These are phyloP conservation scores for Eupristina koningsbergeri DNA, from an alignment of 1,140 invertebrate genomes.

Conservation along the genomic window DNA sequence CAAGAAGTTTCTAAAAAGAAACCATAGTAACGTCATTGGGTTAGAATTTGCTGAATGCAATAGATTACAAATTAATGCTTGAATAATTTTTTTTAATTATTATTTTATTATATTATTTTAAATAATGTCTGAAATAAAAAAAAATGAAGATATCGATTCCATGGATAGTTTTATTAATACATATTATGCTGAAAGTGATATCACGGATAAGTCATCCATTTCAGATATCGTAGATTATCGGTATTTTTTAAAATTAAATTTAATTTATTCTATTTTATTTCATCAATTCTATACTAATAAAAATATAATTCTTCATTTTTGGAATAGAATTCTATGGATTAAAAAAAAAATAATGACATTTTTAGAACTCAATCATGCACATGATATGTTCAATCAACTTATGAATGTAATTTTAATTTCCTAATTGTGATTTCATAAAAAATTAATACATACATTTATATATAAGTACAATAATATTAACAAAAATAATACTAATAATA, in stretches of 20 bases:
- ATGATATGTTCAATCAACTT: constrained; percentile 64
- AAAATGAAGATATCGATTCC: background rate
- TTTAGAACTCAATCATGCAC: constrained; percentile 57
- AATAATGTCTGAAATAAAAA: constrained; percentile 37
- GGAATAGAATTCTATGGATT: constrained; percentile 65
- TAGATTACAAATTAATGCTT: background rate
- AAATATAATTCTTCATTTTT: background rate
- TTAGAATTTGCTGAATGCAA: too few relatives aligned
- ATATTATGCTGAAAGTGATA: background rate
- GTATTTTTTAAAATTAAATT: constrained; percentile 38
- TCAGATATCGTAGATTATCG: constrained; percentile 54
- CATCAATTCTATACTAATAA: background rate
- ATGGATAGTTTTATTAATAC: background rate
- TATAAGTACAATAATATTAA: background rate
- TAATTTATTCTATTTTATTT: constrained; percentile 16
- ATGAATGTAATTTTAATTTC: constrained; percentile 59
- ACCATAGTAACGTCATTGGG: too few relatives aligned
- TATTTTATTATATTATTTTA: background rate
- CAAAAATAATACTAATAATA: too few relatives aligned
- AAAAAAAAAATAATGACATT: constrained; percentile 64
- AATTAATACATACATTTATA: background rate
- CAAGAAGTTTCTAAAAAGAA: background rate
- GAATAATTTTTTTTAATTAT: background rate
- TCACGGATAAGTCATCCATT: background rate
- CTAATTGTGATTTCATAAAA: background rate